Conservation (phyloP, 2,888 invertebrate genomes). For the Spialia ferax region DNA sequence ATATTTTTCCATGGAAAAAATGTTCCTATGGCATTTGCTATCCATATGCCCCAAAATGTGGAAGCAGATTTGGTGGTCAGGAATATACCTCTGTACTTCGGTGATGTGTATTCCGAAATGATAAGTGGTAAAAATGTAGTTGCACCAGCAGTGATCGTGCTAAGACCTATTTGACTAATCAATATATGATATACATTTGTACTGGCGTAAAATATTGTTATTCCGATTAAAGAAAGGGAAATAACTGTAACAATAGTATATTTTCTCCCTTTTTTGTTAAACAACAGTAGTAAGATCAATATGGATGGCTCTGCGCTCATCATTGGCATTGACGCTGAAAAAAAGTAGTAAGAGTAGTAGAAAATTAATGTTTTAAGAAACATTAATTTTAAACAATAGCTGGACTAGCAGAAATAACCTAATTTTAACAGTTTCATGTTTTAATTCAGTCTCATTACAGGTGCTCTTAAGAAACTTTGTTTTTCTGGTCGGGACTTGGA, state of each 20-base stretch:
- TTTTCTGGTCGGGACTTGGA: too few relatives aligned
- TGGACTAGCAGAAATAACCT: too few relatives aligned
- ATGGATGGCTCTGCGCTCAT: background rate
- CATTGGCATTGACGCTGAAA: conserved; percentile 6
- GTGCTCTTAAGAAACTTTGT: too few relatives aligned
- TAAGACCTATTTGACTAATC: background rate
- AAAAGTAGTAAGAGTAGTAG: too few relatives aligned
- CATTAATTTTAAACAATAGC: too few relatives aligned
- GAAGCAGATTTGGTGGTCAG: background rate
- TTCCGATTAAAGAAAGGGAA: background rate
- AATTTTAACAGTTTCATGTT: too few relatives aligned
- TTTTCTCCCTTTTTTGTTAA: conserved; percentile 1
- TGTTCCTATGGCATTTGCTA: conserved; percentile 1
- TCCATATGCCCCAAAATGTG: conserved; percentile 3
- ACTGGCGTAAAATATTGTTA: background rate
- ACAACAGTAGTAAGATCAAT: background rate
- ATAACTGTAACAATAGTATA: background rate
- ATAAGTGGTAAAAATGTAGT: background rate
- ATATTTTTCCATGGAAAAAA: conserved; percentile 4
- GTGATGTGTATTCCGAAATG: background rate
- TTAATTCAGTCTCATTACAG: too few relatives aligned
- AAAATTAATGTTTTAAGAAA: too few relatives aligned
- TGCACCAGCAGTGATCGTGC: background rate
- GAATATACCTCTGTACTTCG: background rate
- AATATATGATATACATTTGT: conserved; percentile 2